phyloP scores from a whole-genome alignment of 1,140 invertebrate species.

The Apis dorsata region DNA sequence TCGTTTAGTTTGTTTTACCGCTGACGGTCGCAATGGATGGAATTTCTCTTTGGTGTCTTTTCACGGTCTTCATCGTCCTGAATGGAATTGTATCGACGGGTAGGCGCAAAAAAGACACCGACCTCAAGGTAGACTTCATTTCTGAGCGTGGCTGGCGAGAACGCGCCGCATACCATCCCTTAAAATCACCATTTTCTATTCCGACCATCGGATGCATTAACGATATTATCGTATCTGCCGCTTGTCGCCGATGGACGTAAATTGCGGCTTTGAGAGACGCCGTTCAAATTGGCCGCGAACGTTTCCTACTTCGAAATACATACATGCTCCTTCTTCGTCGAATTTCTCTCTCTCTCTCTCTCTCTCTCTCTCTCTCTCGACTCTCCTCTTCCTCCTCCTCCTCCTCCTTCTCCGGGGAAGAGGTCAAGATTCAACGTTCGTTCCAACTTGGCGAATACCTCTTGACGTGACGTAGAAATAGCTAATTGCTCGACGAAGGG shows the following conservation, averaged over 20 bases:
- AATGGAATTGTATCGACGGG: conserved; percentile 62
- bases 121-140: conserved; percentile 64
- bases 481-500: neutral
- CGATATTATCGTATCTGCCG: neutral
- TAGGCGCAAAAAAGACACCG: conserved; percentile 48
- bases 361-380: too few species aligned
- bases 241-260: neutral
- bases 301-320: neutral
- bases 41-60: conserved; percentile 59
- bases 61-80: conserved; percentile 54
- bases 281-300: neutral
- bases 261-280: neutral
- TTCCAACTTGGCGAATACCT: neutral
- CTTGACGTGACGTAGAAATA: neutral
- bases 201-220: conserved; percentile 9
- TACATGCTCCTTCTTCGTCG: neutral
- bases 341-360: too few species aligned
- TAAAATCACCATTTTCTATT: conserved; percentile 38
- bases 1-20: conserved; percentile 43
- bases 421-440: too few species aligned
- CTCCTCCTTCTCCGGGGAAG: fast-evolving
- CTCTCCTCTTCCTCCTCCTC: neutral
- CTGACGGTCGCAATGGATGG: conserved; percentile 17
- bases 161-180: conserved; percentile 48
- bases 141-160: conserved; percentile 34